Evolutionary conservation across 2,888 invertebrate genomes (phyloP).

Genomic region (Macrosiphum euphorbiae): DNA sequence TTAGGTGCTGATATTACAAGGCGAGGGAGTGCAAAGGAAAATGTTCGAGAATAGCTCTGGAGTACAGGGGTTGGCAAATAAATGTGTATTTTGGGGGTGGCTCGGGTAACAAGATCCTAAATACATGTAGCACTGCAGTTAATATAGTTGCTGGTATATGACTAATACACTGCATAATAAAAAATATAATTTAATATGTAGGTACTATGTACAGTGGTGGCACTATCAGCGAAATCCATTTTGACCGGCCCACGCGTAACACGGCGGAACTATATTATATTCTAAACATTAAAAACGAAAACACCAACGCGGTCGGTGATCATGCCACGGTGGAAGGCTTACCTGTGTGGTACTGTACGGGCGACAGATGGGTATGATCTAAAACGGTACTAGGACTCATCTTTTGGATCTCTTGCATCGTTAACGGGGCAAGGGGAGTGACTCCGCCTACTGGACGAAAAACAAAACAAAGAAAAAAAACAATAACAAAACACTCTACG

Average conservation of each 20-base stretch:
- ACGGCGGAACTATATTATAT: neutral
- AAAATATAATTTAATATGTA: neutral
- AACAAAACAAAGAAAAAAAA: constrained; percentile 63
- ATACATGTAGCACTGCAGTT: neutral
- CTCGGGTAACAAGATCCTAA: neutral
- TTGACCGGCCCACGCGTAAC: neutral
- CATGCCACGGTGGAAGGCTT: constrained; percentile 69
- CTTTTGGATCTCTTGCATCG: constrained; percentile 81
- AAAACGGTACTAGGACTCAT: constrained; percentile 75
- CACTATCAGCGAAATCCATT: neutral
- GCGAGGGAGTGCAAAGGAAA: neutral
- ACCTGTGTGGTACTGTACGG: constrained; percentile 78
- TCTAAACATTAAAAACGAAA: neutral
- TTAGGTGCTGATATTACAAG: neutral
- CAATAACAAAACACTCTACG: constrained; percentile 50
- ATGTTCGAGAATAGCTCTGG: neutral
- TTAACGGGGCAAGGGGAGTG: constrained; percentile 81
- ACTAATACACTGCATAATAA: neutral
- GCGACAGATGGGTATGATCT: constrained; percentile 77
- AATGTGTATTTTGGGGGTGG: neutral
- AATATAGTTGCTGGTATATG: neutral
- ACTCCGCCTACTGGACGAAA: constrained; percentile 69
- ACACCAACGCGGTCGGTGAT: constrained; percentile 26
- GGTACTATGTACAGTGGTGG: neutral
- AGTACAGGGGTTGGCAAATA: neutral